phyloP scores from a whole-genome alignment of 2,113 vertebrate genomes.

The Meriones unguiculatus region DNA sequence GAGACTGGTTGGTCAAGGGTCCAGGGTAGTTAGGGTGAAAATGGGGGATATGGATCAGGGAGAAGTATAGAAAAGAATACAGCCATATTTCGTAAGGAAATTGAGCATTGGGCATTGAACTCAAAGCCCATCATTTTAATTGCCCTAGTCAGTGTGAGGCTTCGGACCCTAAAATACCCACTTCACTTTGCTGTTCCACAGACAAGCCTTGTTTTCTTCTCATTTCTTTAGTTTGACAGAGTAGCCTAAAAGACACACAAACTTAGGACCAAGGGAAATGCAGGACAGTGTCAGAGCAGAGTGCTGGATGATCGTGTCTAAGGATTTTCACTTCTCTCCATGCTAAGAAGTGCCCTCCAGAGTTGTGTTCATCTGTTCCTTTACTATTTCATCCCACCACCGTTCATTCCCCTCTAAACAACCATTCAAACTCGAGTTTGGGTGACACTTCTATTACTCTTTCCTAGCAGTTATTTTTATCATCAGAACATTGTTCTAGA shows the following conservation, averaged over 20 bases:
- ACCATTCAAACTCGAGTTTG: background rate
- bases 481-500: background rate
- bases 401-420: background rate
- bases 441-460: background rate
- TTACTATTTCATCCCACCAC: background rate
- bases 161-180: background rate
- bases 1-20: background rate
- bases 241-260: background rate
- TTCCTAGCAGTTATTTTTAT: constrained; percentile 8
- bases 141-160: background rate
- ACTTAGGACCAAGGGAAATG: constrained; percentile 25
- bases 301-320: background rate
- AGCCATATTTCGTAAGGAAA: constrained; percentile 35
- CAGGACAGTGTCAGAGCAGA: background rate
- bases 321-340: background rate
- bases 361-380: background rate
- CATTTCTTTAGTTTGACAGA: background rate
- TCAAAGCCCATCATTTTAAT: background rate
- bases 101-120: background rate
- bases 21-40: background rate
- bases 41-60: background rate
- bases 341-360: background rate
- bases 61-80: background rate
- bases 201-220: background rate
- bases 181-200: background rate